Evolutionary conservation across 2,797 vertebrate species (phyloP), one percentile per base, ranked within the genome.

Genomic region (Monodelphis domestica): DNA sequence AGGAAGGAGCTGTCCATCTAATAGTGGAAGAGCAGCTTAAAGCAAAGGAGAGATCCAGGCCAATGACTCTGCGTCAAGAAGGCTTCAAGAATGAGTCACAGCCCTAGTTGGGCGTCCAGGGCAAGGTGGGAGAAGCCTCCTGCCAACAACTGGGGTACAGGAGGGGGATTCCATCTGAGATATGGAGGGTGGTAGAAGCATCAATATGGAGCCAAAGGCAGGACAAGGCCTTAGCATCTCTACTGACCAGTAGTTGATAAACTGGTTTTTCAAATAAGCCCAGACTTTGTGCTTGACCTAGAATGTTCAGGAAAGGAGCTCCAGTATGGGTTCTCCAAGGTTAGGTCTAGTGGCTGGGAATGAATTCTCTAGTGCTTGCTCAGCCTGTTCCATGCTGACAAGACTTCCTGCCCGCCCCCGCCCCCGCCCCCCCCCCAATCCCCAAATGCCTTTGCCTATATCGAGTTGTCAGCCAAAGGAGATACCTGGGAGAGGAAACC

Each of bases 321-420:
- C 11, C 70, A 21, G 51, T 92, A 54, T 90, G 57, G 89, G 21
- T 91, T 93, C 96, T 95, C 84, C 87, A 70, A 96, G 55, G 91
- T 54, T 63, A 5, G n/a, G 15, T 89, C 90, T 91, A 45, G 38
- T 88, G 57, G 93, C 50, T 55, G 89, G 56, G 89, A 50, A 59
- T 88, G 91, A 54, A 54, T 95, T 94, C 95, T 91, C 88, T 90
- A 89, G 90, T 93, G 94, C 29, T 91, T 33, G 33, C 5, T 95
- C 59, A 63, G 59, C 12, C 30, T 70, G 26, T 94, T 95, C 29
- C 11, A 90, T 59, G 93, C 24, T 54, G 90, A 93, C 26, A 3
- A 89, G 96, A 91, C 89, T 45, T 53, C 93, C 90, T 52, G 6
- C n/a, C n/a, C n/a, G n/a, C n/a, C n/a, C n/a, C 14, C 26, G 54